A percentile compares a stretch with the other conserved stretches of the same genome.
Evolutionary conservation across 2,797 vertebrate species (phyloP).

Genomic region (Rhyacichthys aspro): DNA sequence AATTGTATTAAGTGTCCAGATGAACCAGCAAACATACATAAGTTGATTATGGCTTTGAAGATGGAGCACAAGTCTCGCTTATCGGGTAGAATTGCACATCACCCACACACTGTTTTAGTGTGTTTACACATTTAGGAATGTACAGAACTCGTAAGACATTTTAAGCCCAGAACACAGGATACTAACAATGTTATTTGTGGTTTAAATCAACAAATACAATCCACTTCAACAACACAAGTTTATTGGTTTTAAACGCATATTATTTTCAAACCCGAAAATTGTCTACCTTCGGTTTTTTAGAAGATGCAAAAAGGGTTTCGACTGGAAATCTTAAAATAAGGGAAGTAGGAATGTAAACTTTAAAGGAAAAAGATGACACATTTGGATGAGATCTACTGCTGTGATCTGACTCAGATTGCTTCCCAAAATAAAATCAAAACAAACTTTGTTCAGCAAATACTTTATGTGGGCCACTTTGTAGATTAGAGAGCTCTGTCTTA

Average conservation of each 20-base stretch:
- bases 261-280: no score
- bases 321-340: slow-evolving; percentile 4
- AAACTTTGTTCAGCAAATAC: slow-evolving; percentile 28
- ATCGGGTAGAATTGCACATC: slow-evolving; percentile 3
- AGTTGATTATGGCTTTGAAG: slow-evolving; percentile 10
- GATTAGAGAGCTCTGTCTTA: slow-evolving; percentile 53
- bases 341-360: slow-evolving; percentile 4
- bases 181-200: no score
- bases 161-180: not conserved
- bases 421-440: slow-evolving; percentile 14
- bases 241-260: no score
- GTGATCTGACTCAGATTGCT: slow-evolving; percentile 13
- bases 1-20: not conserved
- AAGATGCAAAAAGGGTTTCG: slow-evolving; percentile 1
- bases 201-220: no score
- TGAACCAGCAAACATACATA: not conserved
- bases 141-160: slow-evolving; percentile 13
- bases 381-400: slow-evolving; percentile 23
- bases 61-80: not conserved
- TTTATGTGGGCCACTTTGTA: slow-evolving; percentile 28
- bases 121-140: slow-evolving; percentile 63
- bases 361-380: slow-evolving; percentile 12
- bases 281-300: no score
- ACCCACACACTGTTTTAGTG: slow-evolving; percentile 9
- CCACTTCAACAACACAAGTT: no score